Percentiles rank a stretch among this genome's conserved stretches.
These are phyloP conservation scores for Resseliella maxima DNA, from an alignment of 2,888 invertebrate genomes.

Conservation along the genomic window DNA sequence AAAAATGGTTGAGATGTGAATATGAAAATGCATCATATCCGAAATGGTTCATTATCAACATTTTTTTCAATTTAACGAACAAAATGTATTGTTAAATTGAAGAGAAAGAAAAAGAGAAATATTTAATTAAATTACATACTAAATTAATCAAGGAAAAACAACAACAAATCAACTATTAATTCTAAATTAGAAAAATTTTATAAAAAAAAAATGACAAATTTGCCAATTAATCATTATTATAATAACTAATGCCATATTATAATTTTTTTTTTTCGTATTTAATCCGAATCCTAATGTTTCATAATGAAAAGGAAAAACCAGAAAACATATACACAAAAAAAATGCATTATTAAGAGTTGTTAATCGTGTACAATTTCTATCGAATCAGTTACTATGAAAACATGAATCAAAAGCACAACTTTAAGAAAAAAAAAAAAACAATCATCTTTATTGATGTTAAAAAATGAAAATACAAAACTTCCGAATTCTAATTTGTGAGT, in stretches of 20 bases:
- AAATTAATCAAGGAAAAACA: neutral
- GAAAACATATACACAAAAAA: no score
- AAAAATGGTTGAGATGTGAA: neutral
- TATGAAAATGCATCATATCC: conserved; percentile 6
- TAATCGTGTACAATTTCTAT: conserved; percentile 49
- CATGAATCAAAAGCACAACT: conserved; percentile 42
- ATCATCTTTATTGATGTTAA: conserved; percentile 30
- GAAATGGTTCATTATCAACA: conserved; percentile 20
- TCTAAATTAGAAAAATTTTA: conserved; percentile 47
- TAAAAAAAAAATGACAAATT: neutral
- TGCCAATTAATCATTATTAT: conserved; percentile 17
- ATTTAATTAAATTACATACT: neutral
- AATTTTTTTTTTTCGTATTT: conserved; percentile 47
- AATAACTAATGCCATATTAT: conserved; percentile 23
- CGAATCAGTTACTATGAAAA: conserved; percentile 9
- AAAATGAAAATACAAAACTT: no score
- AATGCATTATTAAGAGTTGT: no score
- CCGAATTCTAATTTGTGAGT: conserved; percentile 9
- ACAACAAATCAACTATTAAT: neutral
- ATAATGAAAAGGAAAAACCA: conserved; percentile 5
- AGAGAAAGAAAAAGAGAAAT: neutral
- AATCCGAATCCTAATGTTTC: conserved; percentile 30
- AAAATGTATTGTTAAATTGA: conserved; percentile 39
- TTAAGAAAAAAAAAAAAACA: neutral
- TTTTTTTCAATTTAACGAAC: conserved; percentile 2